Evolutionary conservation across 2,797 vertebrate species (phyloP).

Genomic region (Hemitrygon akajei): DNA sequence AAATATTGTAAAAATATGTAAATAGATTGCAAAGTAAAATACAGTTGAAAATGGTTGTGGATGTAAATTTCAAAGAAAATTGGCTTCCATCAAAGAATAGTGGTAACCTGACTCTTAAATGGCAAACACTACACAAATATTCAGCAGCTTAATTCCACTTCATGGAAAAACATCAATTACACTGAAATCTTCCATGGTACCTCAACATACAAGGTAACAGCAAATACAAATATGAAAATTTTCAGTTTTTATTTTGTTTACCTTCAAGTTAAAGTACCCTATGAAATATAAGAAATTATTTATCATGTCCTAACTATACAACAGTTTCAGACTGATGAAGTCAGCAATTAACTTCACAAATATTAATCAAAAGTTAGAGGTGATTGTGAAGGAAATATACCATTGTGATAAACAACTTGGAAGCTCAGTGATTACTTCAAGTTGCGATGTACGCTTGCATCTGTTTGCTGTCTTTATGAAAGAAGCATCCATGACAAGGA

Average conservation of each 20-base stretch:
- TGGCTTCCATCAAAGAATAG: background rate
- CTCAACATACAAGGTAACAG: background rate
- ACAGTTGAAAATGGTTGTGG: background rate
- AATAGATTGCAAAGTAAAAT: background rate
- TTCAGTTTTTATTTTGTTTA: background rate
- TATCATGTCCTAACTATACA: background rate
- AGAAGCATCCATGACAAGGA: background rate
- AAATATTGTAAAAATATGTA: background rate
- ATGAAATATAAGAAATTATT: background rate
- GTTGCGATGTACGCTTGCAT: background rate
- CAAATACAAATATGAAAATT: background rate
- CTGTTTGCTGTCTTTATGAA: background rate
- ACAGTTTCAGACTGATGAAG: background rate
- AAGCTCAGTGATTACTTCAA: background rate
- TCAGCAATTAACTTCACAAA: background rate
- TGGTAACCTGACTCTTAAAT: background rate
- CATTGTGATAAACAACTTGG: background rate
- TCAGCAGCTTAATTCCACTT: background rate
- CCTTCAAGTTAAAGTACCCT: background rate
- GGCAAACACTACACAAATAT: background rate
- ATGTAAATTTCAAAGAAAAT: background rate
- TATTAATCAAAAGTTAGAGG: background rate
- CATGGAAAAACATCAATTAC: background rate
- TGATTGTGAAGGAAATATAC: background rate
- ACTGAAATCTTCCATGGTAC: background rate